phyloP scores from a whole-genome alignment of 2,113 vertebrate genomes.

The Pygoscelis adeliae region DNA sequence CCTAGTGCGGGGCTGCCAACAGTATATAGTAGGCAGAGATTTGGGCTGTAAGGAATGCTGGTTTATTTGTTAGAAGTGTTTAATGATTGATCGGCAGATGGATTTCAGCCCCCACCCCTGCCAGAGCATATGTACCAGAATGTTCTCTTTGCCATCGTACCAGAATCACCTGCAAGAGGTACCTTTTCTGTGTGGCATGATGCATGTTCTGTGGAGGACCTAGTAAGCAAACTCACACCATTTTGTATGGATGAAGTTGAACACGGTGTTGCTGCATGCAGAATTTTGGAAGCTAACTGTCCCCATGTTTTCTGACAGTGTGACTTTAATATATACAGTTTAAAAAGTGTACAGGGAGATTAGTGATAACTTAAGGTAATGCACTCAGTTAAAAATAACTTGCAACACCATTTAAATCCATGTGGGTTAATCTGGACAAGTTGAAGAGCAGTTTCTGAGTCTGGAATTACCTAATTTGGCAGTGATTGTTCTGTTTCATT shows the following conservation, averaged over 20 bases:
- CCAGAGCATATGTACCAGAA: neutral
- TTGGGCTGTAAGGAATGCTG: neutral
- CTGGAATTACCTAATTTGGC: neutral
- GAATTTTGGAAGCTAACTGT: neutral
- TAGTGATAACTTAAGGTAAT: neutral
- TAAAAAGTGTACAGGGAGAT: neutral
- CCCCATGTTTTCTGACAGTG: neutral
- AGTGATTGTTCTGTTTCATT: neutral
- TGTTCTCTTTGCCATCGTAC: neutral
- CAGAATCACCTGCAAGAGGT: neutral
- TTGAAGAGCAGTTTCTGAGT: neutral
- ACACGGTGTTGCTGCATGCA: neutral
- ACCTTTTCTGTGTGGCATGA: neutral
- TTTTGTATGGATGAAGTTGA: neutral
- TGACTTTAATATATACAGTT: neutral
- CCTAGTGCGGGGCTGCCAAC: neutral
- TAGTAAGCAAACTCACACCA: neutral
- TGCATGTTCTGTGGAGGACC: neutral
- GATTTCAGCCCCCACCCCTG: neutral
- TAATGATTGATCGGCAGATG: neutral
- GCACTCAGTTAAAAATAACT: neutral
- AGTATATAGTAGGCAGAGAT: neutral
- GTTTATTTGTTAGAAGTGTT: neutral
- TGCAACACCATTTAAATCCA: neutral
- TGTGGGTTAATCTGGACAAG: neutral